Base-by-base conservation (phyloP, 2,797 vertebrate genomes). In the Carapus acus region DNA sequence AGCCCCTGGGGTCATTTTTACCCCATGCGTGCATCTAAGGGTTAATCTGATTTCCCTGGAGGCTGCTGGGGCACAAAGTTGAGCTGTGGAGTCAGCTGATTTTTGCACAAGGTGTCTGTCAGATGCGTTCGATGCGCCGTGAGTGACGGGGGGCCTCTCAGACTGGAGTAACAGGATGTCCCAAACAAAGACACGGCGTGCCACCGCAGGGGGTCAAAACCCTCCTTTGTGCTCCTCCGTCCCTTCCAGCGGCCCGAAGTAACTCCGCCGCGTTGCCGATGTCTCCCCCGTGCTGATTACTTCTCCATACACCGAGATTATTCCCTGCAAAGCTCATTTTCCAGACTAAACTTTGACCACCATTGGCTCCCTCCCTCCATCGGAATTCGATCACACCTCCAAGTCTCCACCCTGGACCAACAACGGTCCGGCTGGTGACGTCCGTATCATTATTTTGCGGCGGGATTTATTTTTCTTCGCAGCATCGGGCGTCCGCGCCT, bases 321-420 rank as follows among this genome's bases (percentile, higher is more conserved):
- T 54, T 24, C 36, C 4, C 36, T 56, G 17, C 51, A 61, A 31
- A 53, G 36, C 39, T 61, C 37, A 18, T 16, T 41, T 52, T 40
- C 45, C 45, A 43, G 23, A 20, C 20, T 73, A 68, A 71, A 62
- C 68, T 69, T 16, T 71, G 71, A 73, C 49, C 74, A 46, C 58
- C 24, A 4, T 9, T n/a, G n/a, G 5, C 24, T 27, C 24, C 24
- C 4, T 27, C 24, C 24, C 24, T 27, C 24, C 24, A 27, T 9
- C 54, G 71, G 75, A 78, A 76, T 69, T 56, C 49, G 46, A 62
- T 29, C 59, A 53, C 56, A 60, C 67, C 67, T 56, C 67, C 24
- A 27, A 15, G 45, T 16, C 55, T 51, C 54, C 61, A 49, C 58
- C 49, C 43, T 27, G 5, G 24, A 27, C 24, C 24, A 27, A 27